phyloP scores from a whole-genome alignment of 2,888 invertebrate genomes.

The Pollenia labialis region DNA sequence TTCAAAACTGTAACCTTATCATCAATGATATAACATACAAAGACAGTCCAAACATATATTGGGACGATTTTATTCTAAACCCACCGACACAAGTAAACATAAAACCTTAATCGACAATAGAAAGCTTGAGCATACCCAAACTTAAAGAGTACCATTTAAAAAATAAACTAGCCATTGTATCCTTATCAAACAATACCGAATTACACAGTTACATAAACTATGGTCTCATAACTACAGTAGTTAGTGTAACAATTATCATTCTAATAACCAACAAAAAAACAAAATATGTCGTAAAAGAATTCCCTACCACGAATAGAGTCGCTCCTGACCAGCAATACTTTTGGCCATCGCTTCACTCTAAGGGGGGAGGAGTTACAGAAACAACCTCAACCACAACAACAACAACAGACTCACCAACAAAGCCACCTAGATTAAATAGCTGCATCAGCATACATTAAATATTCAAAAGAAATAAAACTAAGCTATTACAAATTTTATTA shows the following conservation, averaged over 20 bases:
- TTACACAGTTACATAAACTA: constrained; percentile 22
- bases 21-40: constrained; percentile 16
- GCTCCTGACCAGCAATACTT: constrained; percentile 18
- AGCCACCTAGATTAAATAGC: too few species aligned
- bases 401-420: too few species aligned
- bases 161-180: too few species aligned
- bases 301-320: neutral
- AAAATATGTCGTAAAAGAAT: constrained; percentile 1
- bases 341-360: neutral
- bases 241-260: neutral
- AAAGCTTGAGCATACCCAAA: constrained; percentile 27
- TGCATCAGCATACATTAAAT: too few species aligned
- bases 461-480: too few species aligned
- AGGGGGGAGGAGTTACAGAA: too few species aligned
- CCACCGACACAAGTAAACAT: constrained; percentile 24
- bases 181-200: constrained; percentile 3
- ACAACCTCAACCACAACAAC: too few species aligned
- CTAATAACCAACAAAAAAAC: neutral
- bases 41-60: constrained; percentile 23
- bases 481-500: too few species aligned
- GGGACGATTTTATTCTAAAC: constrained; percentile 24
- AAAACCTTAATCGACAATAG: constrained; percentile 33
- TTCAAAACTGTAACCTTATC: constrained; percentile 9
- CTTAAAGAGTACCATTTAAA: constrained; percentile 17
- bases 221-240: neutral